phyloP scores from a whole-genome alignment of 2,888 invertebrate species.

The Andrena marginata region DNA sequence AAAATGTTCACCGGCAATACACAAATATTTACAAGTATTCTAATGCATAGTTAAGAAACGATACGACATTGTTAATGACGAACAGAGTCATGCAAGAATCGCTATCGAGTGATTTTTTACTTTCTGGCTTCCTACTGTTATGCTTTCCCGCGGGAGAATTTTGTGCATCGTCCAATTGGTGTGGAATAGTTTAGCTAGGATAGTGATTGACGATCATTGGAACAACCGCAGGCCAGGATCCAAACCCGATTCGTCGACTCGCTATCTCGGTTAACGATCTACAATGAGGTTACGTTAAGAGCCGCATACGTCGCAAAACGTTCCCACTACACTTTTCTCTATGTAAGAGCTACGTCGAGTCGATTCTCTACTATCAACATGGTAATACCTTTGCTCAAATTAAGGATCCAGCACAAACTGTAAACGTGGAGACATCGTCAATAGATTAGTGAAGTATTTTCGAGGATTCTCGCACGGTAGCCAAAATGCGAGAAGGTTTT shows the following conservation, averaged over 20 bases:
- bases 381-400: conserved; percentile 75
- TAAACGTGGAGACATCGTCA: conserved; percentile 76
- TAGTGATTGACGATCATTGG: not conserved
- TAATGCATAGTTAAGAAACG: not conserved
- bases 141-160: not conserved
- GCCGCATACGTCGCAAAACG: conserved; percentile 46
- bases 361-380: conserved; percentile 67
- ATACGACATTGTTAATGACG: not conserved
- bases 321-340: conserved; percentile 61
- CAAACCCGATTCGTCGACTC: conserved; percentile 40
- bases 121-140: not conserved
- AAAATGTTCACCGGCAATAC: not conserved
- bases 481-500: not conserved
- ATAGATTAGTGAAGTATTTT: conserved; percentile 60
- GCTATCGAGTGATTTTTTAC: not conserved
- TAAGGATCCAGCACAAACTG: conserved; percentile 76
- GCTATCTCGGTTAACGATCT: conserved; percentile 36
- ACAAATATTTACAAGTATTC: conserved; percentile 18
- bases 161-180: not conserved
- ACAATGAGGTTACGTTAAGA: conserved; percentile 27
- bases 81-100: conserved; percentile 13
- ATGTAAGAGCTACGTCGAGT: conserved; percentile 64
- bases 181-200: not conserved
- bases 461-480: conserved; percentile 6
- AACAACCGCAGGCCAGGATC: conserved; percentile 25